Evolutionary conservation across 2,888 invertebrate genomes (phyloP).

Genomic region (Orthosia incerta): DNA sequence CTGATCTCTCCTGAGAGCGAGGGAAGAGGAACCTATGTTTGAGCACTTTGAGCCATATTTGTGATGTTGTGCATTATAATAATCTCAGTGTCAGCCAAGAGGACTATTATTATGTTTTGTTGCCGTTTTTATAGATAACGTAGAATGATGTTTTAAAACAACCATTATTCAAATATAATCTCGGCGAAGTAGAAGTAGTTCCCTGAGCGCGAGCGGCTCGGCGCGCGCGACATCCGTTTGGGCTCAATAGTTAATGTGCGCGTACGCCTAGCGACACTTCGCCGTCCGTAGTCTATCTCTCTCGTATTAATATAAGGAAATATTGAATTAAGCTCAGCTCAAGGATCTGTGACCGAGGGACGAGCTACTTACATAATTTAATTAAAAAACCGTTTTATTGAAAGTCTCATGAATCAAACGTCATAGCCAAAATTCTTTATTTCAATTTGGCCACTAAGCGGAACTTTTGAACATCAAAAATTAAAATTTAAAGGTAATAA

Average conservation of each 20-base stretch:
- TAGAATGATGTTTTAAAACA: too few relatives aligned
- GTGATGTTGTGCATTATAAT: too few relatives aligned
- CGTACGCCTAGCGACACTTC: constrained; percentile 18
- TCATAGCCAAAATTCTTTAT: too few relatives aligned
- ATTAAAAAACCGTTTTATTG: not conserved
- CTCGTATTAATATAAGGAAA: constrained; percentile 16
- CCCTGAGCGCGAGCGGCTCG: not conserved
- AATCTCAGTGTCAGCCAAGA: too few relatives aligned
- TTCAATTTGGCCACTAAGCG: too few relatives aligned
- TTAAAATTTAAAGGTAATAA: too few relatives aligned
- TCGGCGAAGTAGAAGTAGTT: constrained; percentile 13
- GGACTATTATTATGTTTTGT: too few relatives aligned
- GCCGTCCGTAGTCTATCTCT: not conserved
- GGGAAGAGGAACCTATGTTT: too few relatives aligned
- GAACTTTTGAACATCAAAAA: too few relatives aligned
- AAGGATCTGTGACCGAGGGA: not conserved
- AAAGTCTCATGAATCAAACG: not conserved
- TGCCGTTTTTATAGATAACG: too few relatives aligned
- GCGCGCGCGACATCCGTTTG: constrained; percentile 42
- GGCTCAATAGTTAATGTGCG: constrained; percentile 47
- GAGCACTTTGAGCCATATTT: too few relatives aligned
- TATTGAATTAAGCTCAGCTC: constrained; percentile 14
- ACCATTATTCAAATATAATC: not conserved
- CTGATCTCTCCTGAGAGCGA: too few relatives aligned
- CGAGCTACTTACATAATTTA: not conserved